Evolutionary conservation across 2,113 vertebrate genomes (phyloP).

Genomic region (Gymnocephalus cernua): DNA sequence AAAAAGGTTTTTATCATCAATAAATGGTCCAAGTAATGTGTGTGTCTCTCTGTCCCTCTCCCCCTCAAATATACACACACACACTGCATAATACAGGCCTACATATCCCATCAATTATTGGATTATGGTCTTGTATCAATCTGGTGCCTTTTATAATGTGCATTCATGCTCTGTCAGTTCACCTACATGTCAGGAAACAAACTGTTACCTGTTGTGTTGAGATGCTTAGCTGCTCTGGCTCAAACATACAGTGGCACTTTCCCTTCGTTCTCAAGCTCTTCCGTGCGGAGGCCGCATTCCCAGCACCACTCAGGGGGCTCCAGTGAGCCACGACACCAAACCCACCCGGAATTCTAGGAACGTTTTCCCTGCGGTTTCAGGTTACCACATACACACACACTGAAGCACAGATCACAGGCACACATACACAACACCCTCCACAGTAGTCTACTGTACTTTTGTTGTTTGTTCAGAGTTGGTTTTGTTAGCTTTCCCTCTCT

Average conservation of each 20-base stretch:
- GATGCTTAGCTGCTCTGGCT: background rate
- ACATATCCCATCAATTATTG: background rate
- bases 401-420: conserved; percentile 63
- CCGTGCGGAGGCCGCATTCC: conserved; percentile 72
- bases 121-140: background rate
- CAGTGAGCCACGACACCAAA: conserved; percentile 78
- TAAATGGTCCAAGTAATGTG: background rate
- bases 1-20: background rate
- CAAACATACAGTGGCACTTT: conserved; percentile 52
- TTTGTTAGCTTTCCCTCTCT: conserved; percentile 70
- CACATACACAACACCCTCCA: conserved; percentile 65
- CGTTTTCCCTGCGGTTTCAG: conserved; percentile 82
- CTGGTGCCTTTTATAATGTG: background rate
- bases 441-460: conserved; percentile 79
- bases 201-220: conserved; percentile 9
- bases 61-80: background rate
- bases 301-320: conserved; percentile 75
- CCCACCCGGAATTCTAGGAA: conserved; percentile 83
- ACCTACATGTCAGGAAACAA: background rate
- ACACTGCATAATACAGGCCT: background rate
- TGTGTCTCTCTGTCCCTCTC: background rate
- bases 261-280: conserved; percentile 59
- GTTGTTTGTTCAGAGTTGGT: conserved; percentile 73
- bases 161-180: background rate
- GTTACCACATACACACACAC: conserved; percentile 76